Conservation (phyloP, 53 echinoderm and acorn worm genomes). For the Henricia sp. region DNA sequence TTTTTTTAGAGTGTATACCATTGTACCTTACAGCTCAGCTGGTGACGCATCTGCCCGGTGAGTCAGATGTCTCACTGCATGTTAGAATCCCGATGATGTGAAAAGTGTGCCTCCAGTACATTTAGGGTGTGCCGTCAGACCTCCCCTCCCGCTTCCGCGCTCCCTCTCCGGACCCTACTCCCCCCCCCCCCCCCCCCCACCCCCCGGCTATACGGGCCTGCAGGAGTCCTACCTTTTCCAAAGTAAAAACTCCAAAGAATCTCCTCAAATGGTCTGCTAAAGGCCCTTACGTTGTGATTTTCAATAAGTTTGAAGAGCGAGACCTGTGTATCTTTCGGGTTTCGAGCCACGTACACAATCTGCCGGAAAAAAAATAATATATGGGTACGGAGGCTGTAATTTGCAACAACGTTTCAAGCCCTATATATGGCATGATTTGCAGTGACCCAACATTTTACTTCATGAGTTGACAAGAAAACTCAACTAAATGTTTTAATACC, state of each 20-base stretch:
- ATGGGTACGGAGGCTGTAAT: background rate
- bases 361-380: conserved; percentile 3
- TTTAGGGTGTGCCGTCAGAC: background rate
- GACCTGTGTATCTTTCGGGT: conserved; percentile 68
- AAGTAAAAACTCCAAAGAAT: background rate
- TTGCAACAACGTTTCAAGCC: background rate
- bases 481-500: background rate
- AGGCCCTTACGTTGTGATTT: no score
- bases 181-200: background rate
- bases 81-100: background rate
- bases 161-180: background rate
- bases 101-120: background rate
- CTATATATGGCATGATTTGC: background rate
- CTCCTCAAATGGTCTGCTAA: background rate
- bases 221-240: background rate
- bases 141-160: background rate
- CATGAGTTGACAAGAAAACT: no score
- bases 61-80: background rate
- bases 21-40: no score
- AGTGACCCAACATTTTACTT: no score
- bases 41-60: no score
- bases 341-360: conserved; percentile 74
- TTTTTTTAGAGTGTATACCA: background rate
- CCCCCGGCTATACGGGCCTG: background rate
- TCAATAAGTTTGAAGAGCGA: conserved; percentile 48